Base-by-base conservation (phyloP, 1,140 invertebrate genomes). In the Leptinotarsa undecemlineata region DNA sequence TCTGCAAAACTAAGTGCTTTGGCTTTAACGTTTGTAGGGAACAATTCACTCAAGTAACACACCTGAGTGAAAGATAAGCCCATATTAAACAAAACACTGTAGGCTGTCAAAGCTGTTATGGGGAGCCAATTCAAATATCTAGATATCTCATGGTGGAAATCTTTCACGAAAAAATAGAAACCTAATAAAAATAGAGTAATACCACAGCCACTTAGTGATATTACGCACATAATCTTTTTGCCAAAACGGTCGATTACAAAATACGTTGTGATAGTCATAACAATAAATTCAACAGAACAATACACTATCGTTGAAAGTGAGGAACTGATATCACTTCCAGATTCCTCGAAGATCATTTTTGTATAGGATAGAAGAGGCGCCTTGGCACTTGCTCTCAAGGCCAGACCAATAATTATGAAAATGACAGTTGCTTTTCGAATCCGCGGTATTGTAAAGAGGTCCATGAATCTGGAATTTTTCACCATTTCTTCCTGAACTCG, bases 311-410 rank as follows among this genome's bases (percentile, higher is more conserved):
- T 60, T 8, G 69, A 71, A 11, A 71, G n/a, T 57, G 69, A 57
- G 4, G 51, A 14, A 26, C 23, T 33, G 19, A 71, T 26, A 15
- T 71, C 23, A 13, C 48, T 71, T n/a, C 60, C 60, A 60, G 69
- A 23, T 61, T 60, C 20, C 21, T 71, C 60, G 51, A 71, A 71
- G 17, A 71, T 71, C 21, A 60, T 71, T 61, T 61, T 71, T 4
- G 60, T 62, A 42, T 21, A 71, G 4, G 20, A 61, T 91, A 78
- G 91, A 90, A 21, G 95, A 87, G 3, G 91, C 91, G 62, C 92
- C 91, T 19, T 93, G 90, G 1, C 93, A 92, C 72, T 89, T 92
- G 48, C 94, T 87, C 81, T 94, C 92, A 81, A 95, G 92, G 26
- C 92, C 91, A n/a, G 91, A 86, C 81, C 92, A 62, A 94, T 85